phyloP scores from a whole-genome alignment of 2,797 vertebrate genomes.

The Poecilia velifera region DNA sequence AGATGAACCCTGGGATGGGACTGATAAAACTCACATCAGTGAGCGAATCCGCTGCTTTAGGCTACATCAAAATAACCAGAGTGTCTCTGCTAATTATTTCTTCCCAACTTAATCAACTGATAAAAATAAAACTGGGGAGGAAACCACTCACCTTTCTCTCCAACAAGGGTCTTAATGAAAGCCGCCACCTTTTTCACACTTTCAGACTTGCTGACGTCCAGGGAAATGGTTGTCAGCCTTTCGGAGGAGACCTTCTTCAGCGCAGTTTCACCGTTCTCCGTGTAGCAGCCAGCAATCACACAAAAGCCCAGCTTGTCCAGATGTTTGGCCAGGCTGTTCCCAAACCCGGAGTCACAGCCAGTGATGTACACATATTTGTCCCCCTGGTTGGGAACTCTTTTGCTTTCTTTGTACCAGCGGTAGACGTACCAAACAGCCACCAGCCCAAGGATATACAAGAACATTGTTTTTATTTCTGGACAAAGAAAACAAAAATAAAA shows the following conservation, averaged over 20 bases:
- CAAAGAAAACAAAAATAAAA: neutral
- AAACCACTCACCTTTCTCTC: constrained; percentile 65
- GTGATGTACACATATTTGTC: constrained; percentile 82
- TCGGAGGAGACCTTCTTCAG: constrained; percentile 74
- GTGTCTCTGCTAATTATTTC: neutral
- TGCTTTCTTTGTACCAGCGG: constrained; percentile 72
- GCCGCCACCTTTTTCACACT: constrained; percentile 66
- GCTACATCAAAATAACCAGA: neutral
- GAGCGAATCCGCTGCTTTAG: neutral
- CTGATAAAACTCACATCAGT: accelerated
- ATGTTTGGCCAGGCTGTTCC: constrained; percentile 72
- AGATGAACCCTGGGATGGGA: neutral
- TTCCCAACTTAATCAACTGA: neutral
- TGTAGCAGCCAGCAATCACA: constrained; percentile 79
- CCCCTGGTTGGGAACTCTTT: constrained; percentile 67
- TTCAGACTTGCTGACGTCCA: constrained; percentile 73
- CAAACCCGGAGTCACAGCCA: constrained; percentile 81
- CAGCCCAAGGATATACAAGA: constrained; percentile 59
- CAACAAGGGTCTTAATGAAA: constrained; percentile 67
- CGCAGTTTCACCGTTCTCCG: constrained; percentile 77
- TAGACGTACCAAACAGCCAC: constrained; percentile 66
- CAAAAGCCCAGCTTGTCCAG: constrained; percentile 76
- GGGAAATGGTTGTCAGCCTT: constrained; percentile 60
- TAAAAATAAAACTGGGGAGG: neutral
- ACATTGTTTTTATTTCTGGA: constrained; percentile 60